These are phyloP conservation scores for Chloromyia formosa DNA, from an alignment of 2,888 invertebrate species.

Conservation along the genomic window DNA sequence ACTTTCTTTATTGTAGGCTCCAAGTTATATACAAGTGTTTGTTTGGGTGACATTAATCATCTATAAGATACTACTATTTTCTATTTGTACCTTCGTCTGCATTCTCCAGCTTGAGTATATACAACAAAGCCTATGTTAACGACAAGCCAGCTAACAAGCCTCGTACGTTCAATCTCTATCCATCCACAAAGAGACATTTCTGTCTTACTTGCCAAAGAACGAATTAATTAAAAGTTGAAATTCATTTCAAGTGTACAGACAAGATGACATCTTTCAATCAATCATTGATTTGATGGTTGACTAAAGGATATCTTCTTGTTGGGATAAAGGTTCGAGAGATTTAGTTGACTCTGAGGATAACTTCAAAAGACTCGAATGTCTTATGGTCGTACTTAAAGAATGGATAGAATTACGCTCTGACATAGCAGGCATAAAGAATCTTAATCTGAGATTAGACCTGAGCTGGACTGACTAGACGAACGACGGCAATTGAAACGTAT, in stretches of 20 bases:
- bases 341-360: background rate
- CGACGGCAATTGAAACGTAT: slow-evolving; percentile 1
- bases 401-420: background rate
- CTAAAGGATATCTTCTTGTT: too few species aligned
- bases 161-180: background rate
- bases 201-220: slow-evolving; percentile 6
- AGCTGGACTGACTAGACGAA: background rate
- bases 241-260: background rate
- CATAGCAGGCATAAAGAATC: background rate
- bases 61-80: too few species aligned
- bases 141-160: background rate
- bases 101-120: background rate
- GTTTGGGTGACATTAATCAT: too few species aligned
- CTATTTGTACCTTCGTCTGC: too few species aligned
- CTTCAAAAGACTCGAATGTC: slow-evolving; percentile 1
- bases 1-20: too few species aligned
- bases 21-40: too few species aligned
- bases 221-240: slow-evolving; percentile 10
- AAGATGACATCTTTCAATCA: background rate
- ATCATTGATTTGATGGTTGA: background rate
- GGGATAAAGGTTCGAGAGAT: too few species aligned
- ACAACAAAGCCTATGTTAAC: too few species aligned
- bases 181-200: background rate
- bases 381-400: background rate
- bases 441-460: background rate